A percentile compares a stretch with the other conserved stretches of the same genome.
Evolutionary conservation across 2,797 vertebrate species (phyloP).

Genomic region (Aotus griseimembra): DNA sequence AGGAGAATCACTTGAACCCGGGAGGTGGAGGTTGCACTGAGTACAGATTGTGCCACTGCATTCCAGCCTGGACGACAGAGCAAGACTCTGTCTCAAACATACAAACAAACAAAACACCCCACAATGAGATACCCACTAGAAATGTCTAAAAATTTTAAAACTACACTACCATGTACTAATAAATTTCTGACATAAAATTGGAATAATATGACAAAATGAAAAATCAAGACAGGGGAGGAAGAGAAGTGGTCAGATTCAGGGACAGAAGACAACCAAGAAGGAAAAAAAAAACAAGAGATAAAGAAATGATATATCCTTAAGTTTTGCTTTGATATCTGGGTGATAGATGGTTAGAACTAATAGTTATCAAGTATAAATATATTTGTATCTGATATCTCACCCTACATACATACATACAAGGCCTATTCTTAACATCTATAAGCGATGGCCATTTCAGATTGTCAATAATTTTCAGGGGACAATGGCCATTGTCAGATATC

Average conservation of each 20-base stretch:
- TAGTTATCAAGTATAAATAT: too few relatives aligned
- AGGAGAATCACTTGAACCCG: neutral
- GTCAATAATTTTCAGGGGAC: neutral
- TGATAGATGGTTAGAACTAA: too few relatives aligned
- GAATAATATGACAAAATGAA: neutral
- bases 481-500: neutral
- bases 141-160: constrained; percentile 45
- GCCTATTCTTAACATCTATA: neutral
- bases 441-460: neutral
- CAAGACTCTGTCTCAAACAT: neutral
- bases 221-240: neutral
- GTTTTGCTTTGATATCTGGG: too few relatives aligned
- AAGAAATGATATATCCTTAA: neutral
- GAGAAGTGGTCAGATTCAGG: neutral
- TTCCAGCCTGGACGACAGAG: neutral
- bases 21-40: neutral
- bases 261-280: neutral
- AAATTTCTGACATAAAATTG: constrained; percentile 26
- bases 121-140: neutral
- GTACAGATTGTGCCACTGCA: neutral
- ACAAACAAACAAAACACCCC: neutral
- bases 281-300: neutral
- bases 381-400: too few relatives aligned
- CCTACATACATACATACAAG: too few relatives aligned
- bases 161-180: neutral